Evolutionary conservation across 2,113 vertebrate species (phyloP).

Genomic region (Talpa occidentalis): DNA sequence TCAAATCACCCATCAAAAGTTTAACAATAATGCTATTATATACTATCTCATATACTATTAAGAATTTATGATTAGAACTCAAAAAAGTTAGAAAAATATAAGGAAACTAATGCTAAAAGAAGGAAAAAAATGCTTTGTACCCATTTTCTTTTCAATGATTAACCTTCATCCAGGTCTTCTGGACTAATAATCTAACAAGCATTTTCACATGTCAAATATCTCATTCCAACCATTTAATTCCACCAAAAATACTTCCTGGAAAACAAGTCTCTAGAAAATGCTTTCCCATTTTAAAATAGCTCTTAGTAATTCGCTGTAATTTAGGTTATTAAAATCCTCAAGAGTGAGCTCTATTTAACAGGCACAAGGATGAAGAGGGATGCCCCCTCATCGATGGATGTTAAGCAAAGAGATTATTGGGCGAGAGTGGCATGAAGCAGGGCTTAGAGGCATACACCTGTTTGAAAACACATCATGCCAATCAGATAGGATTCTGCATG

Average conservation of each 20-base stretch:
- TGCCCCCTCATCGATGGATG: background rate
- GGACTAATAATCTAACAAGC: background rate
- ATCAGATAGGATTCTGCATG: background rate
- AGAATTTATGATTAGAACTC: background rate
- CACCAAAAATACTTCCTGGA: constrained; percentile 79
- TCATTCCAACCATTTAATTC: constrained; percentile 81
- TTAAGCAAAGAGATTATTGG: constrained; percentile 12
- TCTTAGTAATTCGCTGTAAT: constrained; percentile 74
- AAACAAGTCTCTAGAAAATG: constrained; percentile 75
- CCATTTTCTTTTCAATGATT: constrained; percentile 63
- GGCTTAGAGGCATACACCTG: background rate
- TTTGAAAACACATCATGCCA: constrained; percentile 42
- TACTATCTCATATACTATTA: background rate
- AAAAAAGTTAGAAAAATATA: background rate
- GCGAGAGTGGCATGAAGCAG: background rate
- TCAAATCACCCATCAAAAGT: background rate
- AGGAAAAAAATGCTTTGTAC: constrained; percentile 53
- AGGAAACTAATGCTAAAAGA: background rate
- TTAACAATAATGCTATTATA: background rate
- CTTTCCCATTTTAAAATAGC: constrained; percentile 68
- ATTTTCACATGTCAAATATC: constrained; percentile 74
- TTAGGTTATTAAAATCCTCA: constrained; percentile 57
- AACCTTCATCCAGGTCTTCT: background rate
- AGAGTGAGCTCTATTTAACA: constrained; percentile 30
- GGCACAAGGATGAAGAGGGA: constrained; percentile 71